Evolutionary conservation across 2,797 vertebrate genomes (phyloP).

Genomic region (Antrozous pallidus): DNA sequence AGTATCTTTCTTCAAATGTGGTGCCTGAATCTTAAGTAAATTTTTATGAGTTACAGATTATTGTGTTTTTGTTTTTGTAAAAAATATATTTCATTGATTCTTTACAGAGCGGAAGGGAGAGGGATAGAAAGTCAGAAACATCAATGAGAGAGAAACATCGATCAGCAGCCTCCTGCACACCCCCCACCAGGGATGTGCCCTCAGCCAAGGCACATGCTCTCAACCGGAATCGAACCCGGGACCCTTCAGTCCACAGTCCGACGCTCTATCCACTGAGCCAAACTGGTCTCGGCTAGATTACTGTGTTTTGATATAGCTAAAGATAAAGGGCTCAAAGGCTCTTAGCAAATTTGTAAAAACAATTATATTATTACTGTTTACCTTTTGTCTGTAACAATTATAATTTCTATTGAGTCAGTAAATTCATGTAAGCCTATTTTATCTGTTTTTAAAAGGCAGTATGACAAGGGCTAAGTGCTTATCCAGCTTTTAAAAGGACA

Average conservation of each 20-base stretch:
- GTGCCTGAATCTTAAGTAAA: background rate
- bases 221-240: too few relatives aligned
- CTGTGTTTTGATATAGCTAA: constrained; percentile 14
- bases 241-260: too few relatives aligned
- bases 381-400: background rate
- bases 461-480: constrained; percentile 25
- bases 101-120: too few relatives aligned
- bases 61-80: too few relatives aligned
- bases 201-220: too few relatives aligned
- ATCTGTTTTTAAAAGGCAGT: background rate
- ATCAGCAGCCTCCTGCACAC: too few relatives aligned
- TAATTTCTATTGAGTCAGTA: background rate
- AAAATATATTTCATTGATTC: too few relatives aligned
- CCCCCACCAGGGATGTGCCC: too few relatives aligned
- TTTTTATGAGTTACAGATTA: background rate
- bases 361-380: background rate
- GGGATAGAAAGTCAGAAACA: too few relatives aligned
- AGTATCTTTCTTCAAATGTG: background rate
- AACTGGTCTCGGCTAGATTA: too few relatives aligned
- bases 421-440: background rate
- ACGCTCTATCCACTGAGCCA: too few relatives aligned
- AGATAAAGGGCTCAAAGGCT: background rate
- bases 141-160: too few relatives aligned
- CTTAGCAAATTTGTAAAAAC: background rate
- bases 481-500: constrained; percentile 15